Base-by-base conservation (phyloP, 2,888 invertebrate genomes). In the Eremobia ochroleuca region DNA sequence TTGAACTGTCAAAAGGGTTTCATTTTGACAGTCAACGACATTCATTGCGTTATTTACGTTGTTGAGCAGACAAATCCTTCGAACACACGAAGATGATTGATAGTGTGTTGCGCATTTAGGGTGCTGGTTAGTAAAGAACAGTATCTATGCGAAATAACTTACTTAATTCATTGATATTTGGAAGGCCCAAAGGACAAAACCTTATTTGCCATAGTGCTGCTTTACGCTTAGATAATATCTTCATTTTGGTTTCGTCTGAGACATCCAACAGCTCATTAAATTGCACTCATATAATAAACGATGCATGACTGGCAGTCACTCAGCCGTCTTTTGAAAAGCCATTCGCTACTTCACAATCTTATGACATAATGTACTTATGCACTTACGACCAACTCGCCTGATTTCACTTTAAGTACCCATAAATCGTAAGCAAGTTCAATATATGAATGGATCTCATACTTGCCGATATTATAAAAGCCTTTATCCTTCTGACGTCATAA, bases 241-340 rank as follows among this genome's bases (percentile, higher is more conserved):
- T 25, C 25, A 62, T 61, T 75, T 31, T 13, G 4, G 21, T 28
- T 28, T 18, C 5, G 8, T 13, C 25, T 34, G 5, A 13, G 4
- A 59, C 11, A 25, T 34, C 8, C 40, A 52, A 9, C 28, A 34
- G 28, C 25, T 61, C 40, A 72, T 61, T 18, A 34, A 40, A 80
- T 77, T 52, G 15, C 49, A 73, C 25, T 52, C 43, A n/a, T 52
- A 28, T 61, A 25, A 34, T 81, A 0, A 73, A 28, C 37, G 15
- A 61, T 43, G 18, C 72, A 49, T 43, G 28, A 73, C 37, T 73
- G 28, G 4, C 46, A n/a, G n/a, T 43, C 28, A n/a, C 9, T 61
- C 52, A 62, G 34, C 52, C 62, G 49, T 61, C 43, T 52, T 59
- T 43, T 76, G 58, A 76, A 76, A 82, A 77, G 52, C 34, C 25